Evolutionary conservation across 2,113 vertebrate species (phyloP).

Genomic region (Crotalus tigris): DNA sequence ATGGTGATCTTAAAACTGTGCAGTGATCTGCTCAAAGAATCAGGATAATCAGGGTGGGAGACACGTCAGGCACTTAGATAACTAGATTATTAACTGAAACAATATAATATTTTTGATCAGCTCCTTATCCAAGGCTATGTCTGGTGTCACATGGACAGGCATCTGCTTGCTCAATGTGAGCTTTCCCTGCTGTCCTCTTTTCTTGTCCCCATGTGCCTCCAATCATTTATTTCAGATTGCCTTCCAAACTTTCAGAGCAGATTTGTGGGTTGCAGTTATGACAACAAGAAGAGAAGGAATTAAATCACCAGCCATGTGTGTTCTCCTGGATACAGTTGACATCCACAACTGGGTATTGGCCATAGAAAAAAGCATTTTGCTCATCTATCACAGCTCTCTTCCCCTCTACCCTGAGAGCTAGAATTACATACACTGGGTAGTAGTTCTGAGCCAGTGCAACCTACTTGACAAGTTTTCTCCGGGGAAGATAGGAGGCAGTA

Average conservation of each 20-base stretch:
- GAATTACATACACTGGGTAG: background rate
- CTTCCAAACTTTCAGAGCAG: background rate
- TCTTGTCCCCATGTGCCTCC: background rate
- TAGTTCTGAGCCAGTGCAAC: background rate
- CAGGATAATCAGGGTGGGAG: background rate
- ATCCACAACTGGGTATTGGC: background rate
- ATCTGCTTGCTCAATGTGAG: background rate
- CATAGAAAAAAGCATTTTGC: background rate
- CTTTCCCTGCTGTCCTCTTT: background rate
- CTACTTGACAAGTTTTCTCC: background rate
- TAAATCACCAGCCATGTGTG: background rate
- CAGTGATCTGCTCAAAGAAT: background rate
- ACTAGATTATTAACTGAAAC: background rate
- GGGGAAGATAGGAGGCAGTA: background rate
- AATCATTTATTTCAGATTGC: background rate
- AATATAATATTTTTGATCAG: background rate
- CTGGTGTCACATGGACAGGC: background rate
- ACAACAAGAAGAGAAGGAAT: background rate
- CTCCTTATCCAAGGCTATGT: background rate
- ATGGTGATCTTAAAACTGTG: background rate
- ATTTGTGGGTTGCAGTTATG: background rate
- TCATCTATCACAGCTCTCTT: background rate
- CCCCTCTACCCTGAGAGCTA: background rate
- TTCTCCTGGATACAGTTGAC: background rate
- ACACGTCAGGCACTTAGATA: background rate